Evolutionary conservation across 2,888 invertebrate species (phyloP).

Genomic region (Tholera decimalis): DNA sequence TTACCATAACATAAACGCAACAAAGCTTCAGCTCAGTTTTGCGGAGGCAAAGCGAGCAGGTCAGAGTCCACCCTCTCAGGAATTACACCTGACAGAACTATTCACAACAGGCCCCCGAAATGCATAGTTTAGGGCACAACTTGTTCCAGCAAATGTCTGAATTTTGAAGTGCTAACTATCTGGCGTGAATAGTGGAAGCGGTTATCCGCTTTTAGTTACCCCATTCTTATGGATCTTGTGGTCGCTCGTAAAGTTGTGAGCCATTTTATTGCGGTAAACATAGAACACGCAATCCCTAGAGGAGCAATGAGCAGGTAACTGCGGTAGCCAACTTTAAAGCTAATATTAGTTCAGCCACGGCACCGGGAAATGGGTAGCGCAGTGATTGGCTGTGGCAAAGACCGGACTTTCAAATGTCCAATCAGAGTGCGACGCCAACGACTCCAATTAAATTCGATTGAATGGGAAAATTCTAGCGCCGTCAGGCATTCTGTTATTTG

Average conservation of each 20-base stretch:
- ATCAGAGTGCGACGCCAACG: conserved; percentile 51
- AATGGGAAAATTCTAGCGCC: conserved; percentile 58
- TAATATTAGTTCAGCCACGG: conserved; percentile 60
- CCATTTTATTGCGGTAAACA: conserved; percentile 61
- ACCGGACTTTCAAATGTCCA: conserved; percentile 58
- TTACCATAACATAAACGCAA: conserved; percentile 56
- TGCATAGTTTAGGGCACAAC: conserved; percentile 71
- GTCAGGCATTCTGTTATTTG: conserved; percentile 59
- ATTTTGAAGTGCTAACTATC: conserved; percentile 75
- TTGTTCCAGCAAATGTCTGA: conserved; percentile 70
- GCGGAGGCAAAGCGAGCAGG: conserved; percentile 47
- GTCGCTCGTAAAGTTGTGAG: conserved; percentile 53
- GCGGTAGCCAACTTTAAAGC: conserved; percentile 60
- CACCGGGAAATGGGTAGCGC: conserved; percentile 54
- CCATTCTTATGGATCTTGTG: conserved; percentile 56
- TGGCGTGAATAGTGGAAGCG: conserved; percentile 58
- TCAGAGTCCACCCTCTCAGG: conserved; percentile 56
- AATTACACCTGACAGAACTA: conserved; percentile 67
- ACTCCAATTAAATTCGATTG: conserved; percentile 65
- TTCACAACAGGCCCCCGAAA: conserved; percentile 65
- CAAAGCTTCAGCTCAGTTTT: conserved; percentile 51
- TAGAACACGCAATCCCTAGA: conserved; percentile 57
- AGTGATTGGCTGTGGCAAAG: conserved; percentile 59
- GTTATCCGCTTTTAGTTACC: conserved; percentile 63
- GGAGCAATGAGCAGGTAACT: conserved; percentile 61